phyloP scores from a whole-genome alignment of 2,113 vertebrate genomes.

The Carassius gibelio region DNA sequence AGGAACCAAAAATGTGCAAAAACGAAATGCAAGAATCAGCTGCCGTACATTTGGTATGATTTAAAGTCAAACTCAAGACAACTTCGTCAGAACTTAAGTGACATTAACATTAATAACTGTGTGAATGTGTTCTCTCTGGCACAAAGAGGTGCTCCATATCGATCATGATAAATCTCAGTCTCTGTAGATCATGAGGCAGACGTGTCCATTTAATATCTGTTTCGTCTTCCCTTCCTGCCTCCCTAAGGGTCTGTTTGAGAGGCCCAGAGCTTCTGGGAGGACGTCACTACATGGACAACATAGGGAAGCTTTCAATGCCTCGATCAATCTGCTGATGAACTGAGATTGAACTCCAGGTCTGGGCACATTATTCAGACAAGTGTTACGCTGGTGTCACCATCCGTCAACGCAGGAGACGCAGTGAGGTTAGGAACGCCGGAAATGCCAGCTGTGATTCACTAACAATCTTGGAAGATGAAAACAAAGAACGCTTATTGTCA shows the following conservation, averaged over 20 bases:
- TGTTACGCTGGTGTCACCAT: slow-evolving; percentile 38
- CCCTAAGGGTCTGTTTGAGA: slow-evolving; percentile 1
- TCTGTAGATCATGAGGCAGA: background rate
- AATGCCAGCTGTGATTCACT: slow-evolving; percentile 45
- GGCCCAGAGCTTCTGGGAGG: slow-evolving; percentile 13
- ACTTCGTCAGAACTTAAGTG: background rate
- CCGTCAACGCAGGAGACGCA: slow-evolving; percentile 40
- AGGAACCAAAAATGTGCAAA: background rate
- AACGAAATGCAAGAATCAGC: slow-evolving; percentile 32
- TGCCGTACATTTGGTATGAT: slow-evolving; percentile 22
- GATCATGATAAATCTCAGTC: background rate
- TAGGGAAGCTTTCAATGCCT: slow-evolving; percentile 51
- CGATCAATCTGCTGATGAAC: slow-evolving; percentile 54
- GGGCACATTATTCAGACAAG: slow-evolving; percentile 56
- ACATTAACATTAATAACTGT: background rate
- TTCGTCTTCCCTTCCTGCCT: background rate
- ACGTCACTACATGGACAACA: slow-evolving; percentile 36
- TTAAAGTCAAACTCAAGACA: slow-evolving; percentile 20
- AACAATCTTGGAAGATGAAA: slow-evolving; percentile 44
- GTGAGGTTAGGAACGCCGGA: slow-evolving; percentile 49
- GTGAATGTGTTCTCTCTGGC: background rate
- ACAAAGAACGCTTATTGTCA: background rate
- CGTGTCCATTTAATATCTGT: background rate
- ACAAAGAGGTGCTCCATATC: background rate
- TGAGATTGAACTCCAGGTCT: slow-evolving; percentile 52